These are phyloP conservation scores for Tethya wilhelma DNA, from an alignment of 37 sponge, comb jelly and placozoan species.

Conservation along the genomic window DNA sequence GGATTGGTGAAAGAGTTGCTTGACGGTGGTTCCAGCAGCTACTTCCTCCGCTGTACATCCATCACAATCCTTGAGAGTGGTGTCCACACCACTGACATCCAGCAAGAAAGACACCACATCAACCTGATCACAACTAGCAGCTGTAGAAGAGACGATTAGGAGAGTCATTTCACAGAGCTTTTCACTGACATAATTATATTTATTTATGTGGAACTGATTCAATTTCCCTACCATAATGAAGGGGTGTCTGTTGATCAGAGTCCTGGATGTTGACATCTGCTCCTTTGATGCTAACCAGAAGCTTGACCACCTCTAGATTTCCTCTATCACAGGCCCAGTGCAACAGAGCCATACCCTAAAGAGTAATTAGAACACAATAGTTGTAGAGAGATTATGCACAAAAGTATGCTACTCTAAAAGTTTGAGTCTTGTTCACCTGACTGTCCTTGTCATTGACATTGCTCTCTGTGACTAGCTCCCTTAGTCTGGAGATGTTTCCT, in stretches of 20 bases:
- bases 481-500: constrained; percentile 51
- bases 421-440: constrained; percentile 13
- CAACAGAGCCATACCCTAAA: constrained; percentile 72
- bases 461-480: constrained; percentile 8
- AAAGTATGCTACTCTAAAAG: not conserved
- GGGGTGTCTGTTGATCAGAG: constrained; percentile 67
- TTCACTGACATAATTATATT: not conserved
- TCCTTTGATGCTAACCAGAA: constrained; percentile 45
- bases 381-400: not conserved
- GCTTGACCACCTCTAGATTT: constrained; percentile 49
- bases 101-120: constrained; percentile 34
- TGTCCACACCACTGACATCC: constrained; percentile 26
- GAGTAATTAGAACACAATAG: not conserved
- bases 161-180: not conserved
- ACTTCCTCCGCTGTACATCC: constrained; percentile 36
- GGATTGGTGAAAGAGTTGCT: constrained; percentile 23
- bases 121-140: constrained; percentile 63
- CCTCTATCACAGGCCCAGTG: constrained; percentile 94
- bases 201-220: not conserved
- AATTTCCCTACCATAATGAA: constrained; percentile 70
- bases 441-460: constrained; percentile 50
- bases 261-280: constrained; percentile 78
- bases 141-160: constrained; percentile 9
- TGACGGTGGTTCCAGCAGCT: constrained; percentile 25
- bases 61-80: constrained; percentile 36